Evolutionary conservation across 2,113 vertebrate genomes (phyloP), one percentile per base, ranked within the genome.

Genomic region (Motacilla tschutschensis): DNA sequence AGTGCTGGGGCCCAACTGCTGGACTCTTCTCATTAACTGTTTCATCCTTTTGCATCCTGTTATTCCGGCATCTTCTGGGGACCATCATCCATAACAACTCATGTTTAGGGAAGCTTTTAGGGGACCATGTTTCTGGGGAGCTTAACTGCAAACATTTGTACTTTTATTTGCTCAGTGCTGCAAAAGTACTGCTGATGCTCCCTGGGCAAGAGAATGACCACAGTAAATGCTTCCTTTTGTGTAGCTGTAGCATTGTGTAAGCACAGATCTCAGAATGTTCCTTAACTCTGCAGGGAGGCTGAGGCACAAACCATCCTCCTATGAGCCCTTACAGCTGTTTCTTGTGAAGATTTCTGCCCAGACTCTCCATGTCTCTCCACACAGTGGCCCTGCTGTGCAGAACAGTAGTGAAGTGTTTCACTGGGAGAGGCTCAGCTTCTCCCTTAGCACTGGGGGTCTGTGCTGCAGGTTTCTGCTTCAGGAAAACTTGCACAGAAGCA

Each of bases 141-240:
- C 8, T 50, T n/a, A 14, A 35, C 10, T 13, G 36, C 62, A 74
- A 40, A 14, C 2, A 22, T 46, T 40, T 0, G 5, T 36, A 36
- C 35, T 48, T 41, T 26, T 10, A 12, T 20, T 38, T 8, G 19
- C 33, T 60, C 35, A 26, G 31, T 1, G 5, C 54, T 46, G 31
- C 14, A 17, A 10, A 17, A 63, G 28, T 22, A 14, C 28, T 53
- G 40, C 26, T 8, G 12, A 19, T 33, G 38, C 33, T 67, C 40
- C 28, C 54, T 29, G 33, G 54, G 40, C 40, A 60, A 29, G 28
- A 40, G 24, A 59, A 59, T 33, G 46, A 46, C 33, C 31, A 2
- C 24, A 31, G 38, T 1, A 35, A 70, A 22, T 0, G 0, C 46
- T n/a, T 17, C 36, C 55, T 41, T 31, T 28, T 8, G 2, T 9